These are phyloP conservation scores for Plotosus lineatus DNA, from an alignment of 2,113 vertebrate genomes.

Conservation along the genomic window DNA sequence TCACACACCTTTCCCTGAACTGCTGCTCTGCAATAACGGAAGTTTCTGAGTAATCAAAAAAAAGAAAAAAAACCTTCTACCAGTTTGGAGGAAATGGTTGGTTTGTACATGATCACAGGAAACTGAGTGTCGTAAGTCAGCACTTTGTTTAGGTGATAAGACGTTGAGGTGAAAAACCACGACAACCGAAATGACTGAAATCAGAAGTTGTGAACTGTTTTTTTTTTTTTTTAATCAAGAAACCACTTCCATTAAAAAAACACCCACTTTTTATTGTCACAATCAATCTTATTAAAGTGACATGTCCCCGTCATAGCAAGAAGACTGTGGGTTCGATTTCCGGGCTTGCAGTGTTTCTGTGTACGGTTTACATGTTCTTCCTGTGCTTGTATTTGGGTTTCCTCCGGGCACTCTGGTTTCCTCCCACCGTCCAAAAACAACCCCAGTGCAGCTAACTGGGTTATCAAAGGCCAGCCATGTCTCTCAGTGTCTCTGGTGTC, in stretches of 20 bases:
- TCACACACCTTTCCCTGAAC: slow-evolving; percentile 19
- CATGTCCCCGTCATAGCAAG: too few species aligned
- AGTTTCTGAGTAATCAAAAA: slow-evolving; percentile 43
- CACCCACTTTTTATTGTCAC: neutral
- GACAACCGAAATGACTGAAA: neutral
- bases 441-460: too few species aligned
- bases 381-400: too few species aligned
- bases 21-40: slow-evolving; percentile 13
- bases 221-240: neutral
- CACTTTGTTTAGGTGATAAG: slow-evolving; percentile 11
- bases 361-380: too few species aligned
- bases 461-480: too few species aligned
- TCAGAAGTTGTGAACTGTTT: slow-evolving; percentile 6
- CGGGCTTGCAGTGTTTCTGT: too few species aligned
- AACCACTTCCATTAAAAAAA: slow-evolving; percentile 2
- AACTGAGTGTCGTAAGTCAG: slow-evolving; percentile 30
- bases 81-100: slow-evolving; percentile 40
- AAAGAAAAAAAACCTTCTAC: neutral
- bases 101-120: slow-evolving; percentile 39
- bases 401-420: too few species aligned
- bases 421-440: too few species aligned
- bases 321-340: too few species aligned
- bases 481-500: too few species aligned
- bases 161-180: slow-evolving; percentile 32
- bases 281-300: too few species aligned